Conservation (phyloP, 2,113 vertebrate species). For the Hipposideros armiger region DNA sequence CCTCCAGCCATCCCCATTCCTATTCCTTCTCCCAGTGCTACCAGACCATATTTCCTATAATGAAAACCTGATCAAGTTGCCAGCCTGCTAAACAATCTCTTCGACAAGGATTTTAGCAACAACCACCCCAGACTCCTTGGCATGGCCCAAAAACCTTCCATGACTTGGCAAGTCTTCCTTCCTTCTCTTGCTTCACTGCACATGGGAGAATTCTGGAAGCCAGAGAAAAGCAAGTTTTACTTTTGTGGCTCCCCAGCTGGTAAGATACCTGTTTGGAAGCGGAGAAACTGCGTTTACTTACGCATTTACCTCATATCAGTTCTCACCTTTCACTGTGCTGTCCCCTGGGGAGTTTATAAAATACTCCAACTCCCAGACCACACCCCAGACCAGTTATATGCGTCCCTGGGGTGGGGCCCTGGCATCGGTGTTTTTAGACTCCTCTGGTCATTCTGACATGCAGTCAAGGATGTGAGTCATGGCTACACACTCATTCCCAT, state of each 20-base stretch:
- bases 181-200: neutral
- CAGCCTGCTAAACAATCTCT: neutral
- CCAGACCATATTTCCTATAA: neutral
- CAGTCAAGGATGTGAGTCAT: neutral
- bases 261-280: neutral
- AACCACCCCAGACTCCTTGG: neutral
- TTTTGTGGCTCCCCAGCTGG: neutral
- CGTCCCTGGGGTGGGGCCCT: neutral
- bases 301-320: neutral
- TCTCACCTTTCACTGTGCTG: neutral
- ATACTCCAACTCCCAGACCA: no score
- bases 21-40: rapidly evolving
- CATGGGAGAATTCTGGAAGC: no score
- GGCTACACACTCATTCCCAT: neutral
- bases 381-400: no score
- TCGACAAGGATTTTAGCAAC: neutral
- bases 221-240: neutral
- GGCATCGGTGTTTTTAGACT: neutral
- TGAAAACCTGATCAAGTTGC: neutral
- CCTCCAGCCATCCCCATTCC: rapidly evolving
- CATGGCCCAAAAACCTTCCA: neutral
- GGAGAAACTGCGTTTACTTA: neutral
- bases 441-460: neutral
- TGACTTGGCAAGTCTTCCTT: neutral
- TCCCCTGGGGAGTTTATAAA: neutral